Evolutionary conservation across 1,140 invertebrate species (phyloP), one percentile per base, ranked within the genome.

Genomic region (Brachionus angularis): DNA sequence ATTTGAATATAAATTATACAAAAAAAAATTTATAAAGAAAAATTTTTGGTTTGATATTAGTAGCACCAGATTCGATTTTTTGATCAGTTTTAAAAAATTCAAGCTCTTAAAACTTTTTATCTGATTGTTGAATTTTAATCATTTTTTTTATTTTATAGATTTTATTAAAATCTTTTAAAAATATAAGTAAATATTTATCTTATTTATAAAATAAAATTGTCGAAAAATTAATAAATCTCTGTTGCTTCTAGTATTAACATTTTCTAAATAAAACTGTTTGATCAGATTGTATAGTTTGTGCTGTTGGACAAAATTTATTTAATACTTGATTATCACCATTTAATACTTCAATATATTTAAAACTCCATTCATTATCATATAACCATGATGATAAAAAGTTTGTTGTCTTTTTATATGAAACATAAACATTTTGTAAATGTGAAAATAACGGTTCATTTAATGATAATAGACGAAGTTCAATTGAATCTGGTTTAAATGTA

Each of bases 401-500:
- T 10, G 18, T 16, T 36, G 46, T 70, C 25, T 53, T 50, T 31
- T 53, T 50, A 16, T 44, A 70, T 16, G 14, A 50, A 8, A 70
- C 47, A 25, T 39, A 42, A 27, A 53, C 8, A 36, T 29, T 36
- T 44, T 70, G 29, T n/a, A 70, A 5, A 18, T 29, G 29, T 18
- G 27, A 52, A 1, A 23, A 12, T 4, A 70, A 18, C 47, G 62
- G 42, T 31, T 67, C 23, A 7, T 29, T 52, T 5, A 70, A 42
- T 42, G 67, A 50, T 27, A 70, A n/a, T 2, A 70, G 12, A 25
- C 67, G 67, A n/a, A 39, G 29, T 52, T 70, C 67, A 36, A 21
- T 39, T 34, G 67, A 70, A 42, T 70, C 67, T 42, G 33, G 33
- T 42, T 50, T 70, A 44, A 70, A 70, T 52, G 67, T 70, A n/a